These are phyloP conservation scores for Hyperoplus immaculatus DNA, from an alignment of 2,797 vertebrate species.

Conservation along the genomic window DNA sequence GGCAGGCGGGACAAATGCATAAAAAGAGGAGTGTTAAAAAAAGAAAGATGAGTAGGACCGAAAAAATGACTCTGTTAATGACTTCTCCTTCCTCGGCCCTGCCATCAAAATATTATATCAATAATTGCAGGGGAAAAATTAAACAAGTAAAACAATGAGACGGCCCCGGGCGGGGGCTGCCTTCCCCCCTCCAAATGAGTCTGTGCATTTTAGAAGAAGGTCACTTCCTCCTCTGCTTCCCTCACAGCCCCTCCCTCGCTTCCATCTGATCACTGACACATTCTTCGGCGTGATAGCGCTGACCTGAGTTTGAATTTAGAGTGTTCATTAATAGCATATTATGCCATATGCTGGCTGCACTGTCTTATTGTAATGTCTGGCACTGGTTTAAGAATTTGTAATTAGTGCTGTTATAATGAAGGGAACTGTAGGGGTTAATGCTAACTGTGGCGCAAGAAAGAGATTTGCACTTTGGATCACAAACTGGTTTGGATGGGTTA, in stretches of 20 bases:
- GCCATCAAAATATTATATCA: constrained; percentile 88
- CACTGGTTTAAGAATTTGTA: constrained; percentile 98
- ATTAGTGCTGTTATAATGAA: constrained; percentile 99
- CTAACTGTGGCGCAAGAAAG: constrained; percentile 88
- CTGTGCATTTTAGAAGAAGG: constrained; percentile 90
- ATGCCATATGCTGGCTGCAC: constrained; percentile 98
- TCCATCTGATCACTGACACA: constrained; percentile 91
- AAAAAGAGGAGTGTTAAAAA: constrained; percentile 47
- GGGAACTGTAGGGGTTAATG: constrained; percentile 93
- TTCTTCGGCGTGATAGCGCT: constrained; percentile 93
- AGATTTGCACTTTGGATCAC: constrained; percentile 85
- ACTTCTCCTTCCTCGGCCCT: constrained; percentile 68
- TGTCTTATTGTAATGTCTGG: constrained; percentile 96
- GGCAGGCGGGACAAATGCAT: constrained; percentile 59
- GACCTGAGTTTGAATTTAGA: constrained; percentile 99
- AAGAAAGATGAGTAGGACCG: constrained; percentile 44
- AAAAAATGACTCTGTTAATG: constrained; percentile 71
- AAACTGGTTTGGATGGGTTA: constrained; percentile 59
- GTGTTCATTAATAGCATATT: constrained; percentile 99
- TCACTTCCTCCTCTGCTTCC: constrained; percentile 83
- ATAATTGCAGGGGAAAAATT: constrained; percentile 88
- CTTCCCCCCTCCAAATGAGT: constrained; percentile 81
- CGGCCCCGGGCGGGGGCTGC: constrained; percentile 82
- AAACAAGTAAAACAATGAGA: constrained; percentile 88
- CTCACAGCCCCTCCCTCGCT: constrained; percentile 55